Percentiles rank a stretch among this genome's conserved stretches.
Evolutionary conservation across 2,888 invertebrate species (phyloP).

Genomic region (Morpho achilles): DNA sequence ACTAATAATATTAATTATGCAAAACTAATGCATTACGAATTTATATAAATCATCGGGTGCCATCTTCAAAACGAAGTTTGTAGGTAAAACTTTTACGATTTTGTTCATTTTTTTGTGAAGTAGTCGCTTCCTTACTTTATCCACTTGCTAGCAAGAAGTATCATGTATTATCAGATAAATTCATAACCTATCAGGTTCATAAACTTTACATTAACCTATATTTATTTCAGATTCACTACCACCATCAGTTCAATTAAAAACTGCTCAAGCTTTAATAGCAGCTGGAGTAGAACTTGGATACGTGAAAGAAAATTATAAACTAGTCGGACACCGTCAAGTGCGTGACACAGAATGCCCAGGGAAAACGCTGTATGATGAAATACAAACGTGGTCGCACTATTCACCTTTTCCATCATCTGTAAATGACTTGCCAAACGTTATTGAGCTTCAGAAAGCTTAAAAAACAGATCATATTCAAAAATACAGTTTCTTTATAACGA

Average conservation of each 20-base stretch:
- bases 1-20: too few species aligned
- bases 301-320: slow-evolving; percentile 76
- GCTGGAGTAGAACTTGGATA: slow-evolving; percentile 81
- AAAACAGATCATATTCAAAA: too few species aligned
- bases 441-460: slow-evolving; percentile 1
- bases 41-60: too few species aligned
- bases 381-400: slow-evolving; percentile 80
- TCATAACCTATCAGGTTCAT: background rate
- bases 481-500: too few species aligned
- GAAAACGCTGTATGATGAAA: slow-evolving; percentile 76
- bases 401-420: slow-evolving; percentile 44
- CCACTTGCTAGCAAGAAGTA: too few species aligned
- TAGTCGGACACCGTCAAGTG: slow-evolving; percentile 78
- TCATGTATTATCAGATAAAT: too few species aligned
- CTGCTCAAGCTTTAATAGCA: slow-evolving; percentile 78
- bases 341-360: slow-evolving; percentile 83
- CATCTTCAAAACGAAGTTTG: too few species aligned
- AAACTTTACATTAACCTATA: background rate
- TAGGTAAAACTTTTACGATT: too few species aligned
- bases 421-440: slow-evolving; percentile 33
- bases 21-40: too few species aligned
- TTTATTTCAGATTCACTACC: slow-evolving; percentile 62
- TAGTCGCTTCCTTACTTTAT: too few species aligned
- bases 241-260: slow-evolving; percentile 77
- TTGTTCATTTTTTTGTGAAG: too few species aligned